Evolutionary conservation across 2,113 vertebrate genomes (phyloP).

Genomic region (Pycnonotus jocosus): DNA sequence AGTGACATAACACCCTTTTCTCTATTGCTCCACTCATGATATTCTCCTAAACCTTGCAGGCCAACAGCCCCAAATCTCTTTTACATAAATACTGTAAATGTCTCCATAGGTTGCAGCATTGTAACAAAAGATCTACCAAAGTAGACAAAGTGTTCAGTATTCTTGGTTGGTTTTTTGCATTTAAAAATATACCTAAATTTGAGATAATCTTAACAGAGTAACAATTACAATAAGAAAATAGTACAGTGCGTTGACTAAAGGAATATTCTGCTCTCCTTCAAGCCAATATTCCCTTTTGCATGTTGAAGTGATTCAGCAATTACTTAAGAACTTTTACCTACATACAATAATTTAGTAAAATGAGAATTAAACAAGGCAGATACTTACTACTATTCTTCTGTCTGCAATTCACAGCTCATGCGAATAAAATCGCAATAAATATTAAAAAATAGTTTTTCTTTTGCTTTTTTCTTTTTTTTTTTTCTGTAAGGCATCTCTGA

Average conservation of each 20-base stretch:
- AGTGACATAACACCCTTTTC: not conserved
- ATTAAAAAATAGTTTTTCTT: constrained; percentile 64
- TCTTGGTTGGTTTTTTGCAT: constrained; percentile 46
- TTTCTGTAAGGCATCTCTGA: constrained; percentile 72
- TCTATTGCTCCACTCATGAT: not conserved
- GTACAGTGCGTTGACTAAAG: constrained; percentile 79
- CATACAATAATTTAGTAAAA: constrained; percentile 68
- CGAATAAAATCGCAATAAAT: constrained; percentile 68
- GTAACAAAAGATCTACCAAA: constrained; percentile 68
- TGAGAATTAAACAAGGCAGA: constrained; percentile 60
- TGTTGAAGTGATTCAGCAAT: constrained; percentile 73
- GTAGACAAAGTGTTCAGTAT: constrained; percentile 71
- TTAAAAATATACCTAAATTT: constrained; percentile 77
- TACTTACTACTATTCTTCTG: constrained; percentile 50
- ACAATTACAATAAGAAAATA: constrained; percentile 76
- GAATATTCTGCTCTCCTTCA: constrained; percentile 60
- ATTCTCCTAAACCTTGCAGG: not conserved
- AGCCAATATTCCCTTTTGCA: constrained; percentile 71
- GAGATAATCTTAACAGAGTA: constrained; percentile 76
- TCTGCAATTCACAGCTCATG: constrained; percentile 67
- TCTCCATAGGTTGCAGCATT: constrained; percentile 74
- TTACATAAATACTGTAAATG: constrained; percentile 86
- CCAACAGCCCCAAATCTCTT: constrained; percentile 6
- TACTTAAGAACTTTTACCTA: constrained; percentile 63
- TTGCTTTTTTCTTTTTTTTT: not conserved